Conservation (phyloP, 2,797 vertebrate species). For the Anabas testudineus region DNA sequence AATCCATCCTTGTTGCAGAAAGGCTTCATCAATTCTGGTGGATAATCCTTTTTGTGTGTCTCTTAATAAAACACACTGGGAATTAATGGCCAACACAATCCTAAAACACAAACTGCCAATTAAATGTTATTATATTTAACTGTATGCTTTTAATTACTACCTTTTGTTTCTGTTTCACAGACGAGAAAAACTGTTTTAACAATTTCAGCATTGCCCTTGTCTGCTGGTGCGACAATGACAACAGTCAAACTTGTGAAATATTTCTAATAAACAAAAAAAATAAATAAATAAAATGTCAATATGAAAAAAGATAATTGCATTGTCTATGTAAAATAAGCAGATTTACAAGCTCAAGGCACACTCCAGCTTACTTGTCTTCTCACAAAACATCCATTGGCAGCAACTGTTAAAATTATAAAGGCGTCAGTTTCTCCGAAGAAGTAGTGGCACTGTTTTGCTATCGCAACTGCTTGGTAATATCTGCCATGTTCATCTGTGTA, state of each 20-base stretch:
- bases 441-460: constrained; percentile 61
- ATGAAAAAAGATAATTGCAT: background rate
- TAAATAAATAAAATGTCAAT: background rate
- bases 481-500: constrained; percentile 36
- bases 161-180: constrained; percentile 41
- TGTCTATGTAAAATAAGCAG: background rate
- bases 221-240: constrained; percentile 39
- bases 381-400: constrained; percentile 68
- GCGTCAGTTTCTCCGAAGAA: constrained; percentile 49
- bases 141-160: background rate
- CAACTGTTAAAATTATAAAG: constrained; percentile 46
- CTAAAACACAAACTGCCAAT: constrained; percentile 1
- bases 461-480: constrained; percentile 48
- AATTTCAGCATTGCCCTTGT: constrained; percentile 34
- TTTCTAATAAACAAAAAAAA: constrained; percentile 38
- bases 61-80: constrained; percentile 36
- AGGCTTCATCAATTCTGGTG: too few relatives aligned
- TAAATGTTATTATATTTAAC: background rate
- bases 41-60: background rate
- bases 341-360: background rate
- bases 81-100: background rate
- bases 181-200: constrained; percentile 39
- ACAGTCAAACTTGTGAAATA: constrained; percentile 47
- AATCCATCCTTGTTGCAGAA: constrained; percentile 66
- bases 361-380: constrained; percentile 54